Conservation (phyloP, 2,888 invertebrate genomes). For the Drosophila nr. medialis region DNA sequence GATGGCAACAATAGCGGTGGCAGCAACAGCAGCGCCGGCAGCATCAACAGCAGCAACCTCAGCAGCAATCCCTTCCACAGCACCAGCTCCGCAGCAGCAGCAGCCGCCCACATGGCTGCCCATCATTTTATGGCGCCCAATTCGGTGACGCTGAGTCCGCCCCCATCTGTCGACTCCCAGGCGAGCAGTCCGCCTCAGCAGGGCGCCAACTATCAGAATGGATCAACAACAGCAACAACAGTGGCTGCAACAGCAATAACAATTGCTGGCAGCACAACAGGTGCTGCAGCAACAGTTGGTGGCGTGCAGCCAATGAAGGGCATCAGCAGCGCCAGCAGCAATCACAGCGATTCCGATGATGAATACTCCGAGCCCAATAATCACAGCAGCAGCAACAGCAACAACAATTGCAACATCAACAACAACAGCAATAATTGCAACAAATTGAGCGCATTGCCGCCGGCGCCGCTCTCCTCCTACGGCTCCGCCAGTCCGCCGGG, state of each 20-base stretch:
- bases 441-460: constrained; percentile 51
- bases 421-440: constrained; percentile 33
- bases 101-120: constrained; percentile 85
- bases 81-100: constrained; percentile 15
- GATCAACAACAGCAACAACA: constrained; percentile 47
- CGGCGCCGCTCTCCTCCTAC: constrained; percentile 83
- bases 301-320: constrained; percentile 77
- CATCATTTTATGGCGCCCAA: constrained; percentile 92
- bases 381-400: constrained; percentile 24
- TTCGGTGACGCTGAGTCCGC: constrained; percentile 95
- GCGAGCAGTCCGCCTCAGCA: constrained; percentile 94
- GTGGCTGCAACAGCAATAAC: constrained; percentile 39
- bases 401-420: constrained; percentile 29
- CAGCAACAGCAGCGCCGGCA: constrained; percentile 83
- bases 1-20: constrained; percentile 84
- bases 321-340: constrained; percentile 88
- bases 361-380: constrained; percentile 85
- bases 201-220: constrained; percentile 85
- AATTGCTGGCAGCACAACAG: constrained; percentile 11
- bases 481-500: constrained; percentile 86
- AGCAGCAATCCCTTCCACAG: constrained; percentile 75
- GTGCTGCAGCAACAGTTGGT: constrained; percentile 72
- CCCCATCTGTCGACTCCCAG: constrained; percentile 94
- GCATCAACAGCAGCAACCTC: constrained; percentile 79
- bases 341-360: constrained; percentile 93